These are phyloP conservation scores for Leguminivora glycinivorella DNA, from an alignment of 1,140 invertebrate species.

Conservation along the genomic window DNA sequence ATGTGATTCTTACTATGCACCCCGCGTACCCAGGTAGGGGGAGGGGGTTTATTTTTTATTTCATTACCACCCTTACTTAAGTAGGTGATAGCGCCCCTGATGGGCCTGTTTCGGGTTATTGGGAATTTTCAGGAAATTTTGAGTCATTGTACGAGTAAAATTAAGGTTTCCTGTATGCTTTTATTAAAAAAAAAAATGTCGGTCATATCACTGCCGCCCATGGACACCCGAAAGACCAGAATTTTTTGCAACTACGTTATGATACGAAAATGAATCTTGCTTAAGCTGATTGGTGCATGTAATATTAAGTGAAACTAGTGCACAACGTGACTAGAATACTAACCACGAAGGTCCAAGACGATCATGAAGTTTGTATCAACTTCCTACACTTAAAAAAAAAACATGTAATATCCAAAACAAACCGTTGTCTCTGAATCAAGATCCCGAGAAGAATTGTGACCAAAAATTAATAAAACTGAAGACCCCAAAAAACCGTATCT, in stretches of 20 bases:
- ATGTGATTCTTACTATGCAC: slow-evolving; percentile 39
- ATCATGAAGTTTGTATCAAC: too few relatives aligned
- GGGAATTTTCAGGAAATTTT: slow-evolving; percentile 8
- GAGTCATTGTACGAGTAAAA: neutral
- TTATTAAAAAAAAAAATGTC: slow-evolving; percentile 11
- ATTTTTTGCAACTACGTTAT: too few relatives aligned
- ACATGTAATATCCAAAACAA: too few relatives aligned
- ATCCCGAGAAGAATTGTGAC: slow-evolving; percentile 9
- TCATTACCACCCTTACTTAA: slow-evolving; percentile 42
- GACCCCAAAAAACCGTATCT: slow-evolving; percentile 35
- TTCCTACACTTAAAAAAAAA: too few relatives aligned
- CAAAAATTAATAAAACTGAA: slow-evolving; percentile 43
- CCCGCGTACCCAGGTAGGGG: slow-evolving; percentile 34
- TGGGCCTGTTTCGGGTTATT: slow-evolving; percentile 16
- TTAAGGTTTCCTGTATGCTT: slow-evolving; percentile 11
- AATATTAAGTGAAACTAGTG: too few relatives aligned
- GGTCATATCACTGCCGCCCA: too few relatives aligned
- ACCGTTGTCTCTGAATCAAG: neutral
- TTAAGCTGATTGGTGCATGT: too few relatives aligned
- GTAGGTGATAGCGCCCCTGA: slow-evolving; percentile 36
- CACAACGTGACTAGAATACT: too few relatives aligned
- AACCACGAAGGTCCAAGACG: too few relatives aligned
- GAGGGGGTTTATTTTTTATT: slow-evolving; percentile 39
- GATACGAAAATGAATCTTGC: too few relatives aligned
- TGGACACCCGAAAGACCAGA: too few relatives aligned